Evolutionary conservation across 1,140 invertebrate genomes (phyloP), one percentile per base, ranked within the genome.

Genomic region (Lordiphosa collinella): DNA sequence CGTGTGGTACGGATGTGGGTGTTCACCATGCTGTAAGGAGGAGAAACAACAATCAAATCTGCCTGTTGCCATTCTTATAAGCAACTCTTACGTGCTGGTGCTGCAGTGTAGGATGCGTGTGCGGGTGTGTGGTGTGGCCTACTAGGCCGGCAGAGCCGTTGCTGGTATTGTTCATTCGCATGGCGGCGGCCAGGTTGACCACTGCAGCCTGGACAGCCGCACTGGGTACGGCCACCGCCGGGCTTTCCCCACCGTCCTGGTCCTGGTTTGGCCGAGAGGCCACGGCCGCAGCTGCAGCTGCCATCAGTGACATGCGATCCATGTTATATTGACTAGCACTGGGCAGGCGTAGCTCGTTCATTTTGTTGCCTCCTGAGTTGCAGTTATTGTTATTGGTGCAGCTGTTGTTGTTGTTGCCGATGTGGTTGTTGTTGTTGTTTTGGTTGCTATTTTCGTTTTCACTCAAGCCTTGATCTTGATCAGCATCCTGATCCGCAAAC

Each of bases 131-230:
- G 48, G 57, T 34, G 52, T 67, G 22, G 14, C 35, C 10, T 2
- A 40, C 29, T 13, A 67, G 31, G 32, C 22, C 29, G 11, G 37
- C 12, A 9, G 52, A 14, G 25, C 51, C 58, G n/a, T 61, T 75
- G 43, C 47, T 55, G 8, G 66, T 18, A 44, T 75, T 80, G 48
- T 92, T 92, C 90, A 95, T 93, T 59, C 94, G 90, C 94, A 95
- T 96, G 1, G 94, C 94, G 14, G 93, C 93, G 0, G 94, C 95
- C 41, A 95, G 87, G 58, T 94, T 95, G 4, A 94, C 95, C 31
- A 95, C 94, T 11, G 93, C 92, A 1, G 93, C 93, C 76, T 94
- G 93, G 9, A 94, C 93, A 0, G 91, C 91, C 0, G 90, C 89
- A 47, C 53, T 76, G 12, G 90, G 91, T 0, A 89, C 78, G 8